Conservation (phyloP, 2,797 vertebrate genomes). For the Myotis planiceps region DNA sequence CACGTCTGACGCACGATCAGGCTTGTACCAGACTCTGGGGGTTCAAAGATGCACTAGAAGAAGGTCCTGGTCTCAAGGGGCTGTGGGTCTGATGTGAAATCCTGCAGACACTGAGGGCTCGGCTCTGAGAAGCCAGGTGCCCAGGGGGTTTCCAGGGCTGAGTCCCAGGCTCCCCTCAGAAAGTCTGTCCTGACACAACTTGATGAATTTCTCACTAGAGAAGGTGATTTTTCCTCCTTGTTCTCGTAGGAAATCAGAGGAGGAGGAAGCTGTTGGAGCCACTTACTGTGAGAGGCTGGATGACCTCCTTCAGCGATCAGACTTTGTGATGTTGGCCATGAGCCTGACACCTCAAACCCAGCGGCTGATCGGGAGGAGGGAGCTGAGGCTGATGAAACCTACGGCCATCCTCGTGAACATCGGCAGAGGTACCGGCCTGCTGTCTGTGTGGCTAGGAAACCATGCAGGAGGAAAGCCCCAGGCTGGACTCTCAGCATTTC, state of each 20-base stretch:
- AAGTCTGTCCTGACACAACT: background rate
- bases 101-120: background rate
- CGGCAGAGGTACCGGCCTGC: conserved; percentile 87
- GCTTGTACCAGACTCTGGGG: background rate
- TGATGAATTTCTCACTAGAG: background rate
- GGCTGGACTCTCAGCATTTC: background rate
- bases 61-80: background rate
- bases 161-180: background rate
- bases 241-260: conserved; percentile 84
- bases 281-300: conserved; percentile 88
- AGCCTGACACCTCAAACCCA: conserved; percentile 86
- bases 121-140: background rate
- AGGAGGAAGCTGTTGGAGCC: conserved; percentile 88
- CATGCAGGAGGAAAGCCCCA: background rate
- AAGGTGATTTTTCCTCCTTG: background rate
- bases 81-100: background rate
- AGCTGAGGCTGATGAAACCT: conserved; percentile 90
- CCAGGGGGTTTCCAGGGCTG: background rate
- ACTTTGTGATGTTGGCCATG: conserved; percentile 89
- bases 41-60: background rate
- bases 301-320: conserved; percentile 88
- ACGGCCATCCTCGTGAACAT: conserved; percentile 88
- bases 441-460: background rate
- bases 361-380: conserved; percentile 86
- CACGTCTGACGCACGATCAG: fast-evolving